These are phyloP conservation scores for Propithecus perrieri DNA, from an alignment of 2,797 vertebrate genomes.

Conservation along the genomic window DNA sequence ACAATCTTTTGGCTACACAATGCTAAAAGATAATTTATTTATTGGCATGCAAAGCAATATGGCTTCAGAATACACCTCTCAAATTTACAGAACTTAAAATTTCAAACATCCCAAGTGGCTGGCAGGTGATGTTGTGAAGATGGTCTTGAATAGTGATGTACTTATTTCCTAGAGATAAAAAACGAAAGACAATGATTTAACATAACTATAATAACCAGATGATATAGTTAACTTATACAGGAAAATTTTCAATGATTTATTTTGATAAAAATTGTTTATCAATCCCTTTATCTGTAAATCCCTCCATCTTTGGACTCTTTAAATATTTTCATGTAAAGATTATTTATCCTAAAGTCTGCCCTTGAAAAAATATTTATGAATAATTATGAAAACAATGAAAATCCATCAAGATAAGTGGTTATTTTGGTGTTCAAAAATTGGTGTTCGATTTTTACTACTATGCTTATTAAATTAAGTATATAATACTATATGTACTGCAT, in stretches of 20 bases:
- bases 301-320: neutral
- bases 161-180: constrained; percentile 73
- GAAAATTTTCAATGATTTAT: constrained; percentile 51
- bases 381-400: constrained; percentile 38
- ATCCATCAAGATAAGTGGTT: neutral
- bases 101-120: constrained; percentile 81
- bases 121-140: constrained; percentile 80
- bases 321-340: constrained; percentile 49
- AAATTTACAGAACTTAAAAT: constrained; percentile 83
- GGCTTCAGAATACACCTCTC: constrained; percentile 82
- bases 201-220: constrained; percentile 30
- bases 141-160: constrained; percentile 75
- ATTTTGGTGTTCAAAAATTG: neutral
- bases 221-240: constrained; percentile 41
- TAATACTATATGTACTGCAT: neutral
- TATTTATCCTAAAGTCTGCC: neutral
- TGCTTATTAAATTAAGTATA: constrained; percentile 3
- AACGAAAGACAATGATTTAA: constrained; percentile 61
- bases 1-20: constrained; percentile 83
- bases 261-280: constrained; percentile 64
- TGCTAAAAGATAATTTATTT: constrained; percentile 81
- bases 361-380: neutral
- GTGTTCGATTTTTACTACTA: neutral
- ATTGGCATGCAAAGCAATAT: constrained; percentile 83
- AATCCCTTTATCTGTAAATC: neutral